Evolutionary conservation across 2,797 vertebrate species (phyloP), one percentile per base, ranked within the genome.

Genomic region (Perodicticus potto): DNA sequence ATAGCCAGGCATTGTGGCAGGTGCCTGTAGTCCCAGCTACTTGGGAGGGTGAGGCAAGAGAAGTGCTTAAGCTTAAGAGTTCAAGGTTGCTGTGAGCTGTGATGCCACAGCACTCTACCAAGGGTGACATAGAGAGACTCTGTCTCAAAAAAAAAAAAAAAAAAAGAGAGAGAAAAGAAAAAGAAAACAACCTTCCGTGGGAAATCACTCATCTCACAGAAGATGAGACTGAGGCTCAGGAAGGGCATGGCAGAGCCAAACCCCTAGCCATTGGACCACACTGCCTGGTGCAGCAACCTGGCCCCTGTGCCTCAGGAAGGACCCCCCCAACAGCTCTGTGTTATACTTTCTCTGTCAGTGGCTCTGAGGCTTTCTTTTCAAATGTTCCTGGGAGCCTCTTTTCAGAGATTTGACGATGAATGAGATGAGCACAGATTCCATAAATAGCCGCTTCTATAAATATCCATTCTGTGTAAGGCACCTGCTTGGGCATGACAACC

Each of bases 381-480:
- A 9, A 22, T 2, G 1, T 34, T 67, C 49, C 78, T 22, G 37
- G 70, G 84, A 76, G 67, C 72, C 72, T 93, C 93, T 96, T 82
- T 65, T 49, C 76, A n/a, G 73, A 81, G 63, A 73, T 19, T 19
- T 74, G 78, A 86, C 77, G 23, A 55, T 67, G 0, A 2, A 61
- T n/a, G 84, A 97, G 61, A 55, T 73, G 83, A 49, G 82, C 5
- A 6, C 49, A 0, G 16, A 40, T 11, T 49, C 93, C 77, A 86
- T 63, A 93, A 94, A 95, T 89, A 91, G 7, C 34, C 1, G 10
- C 59, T 77, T 76, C 97, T 96, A 96, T 96, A 94, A 97, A 96
- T 97, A 97, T 1, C 70, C 37, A 2, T 32, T 59, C 27, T 0
- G 11, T 3, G 76, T 2, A 19, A 78, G 65, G 61, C 83, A 93